Conservation (phyloP, 2,113 vertebrate genomes). For the Tragelaphus scriptus region DNA sequence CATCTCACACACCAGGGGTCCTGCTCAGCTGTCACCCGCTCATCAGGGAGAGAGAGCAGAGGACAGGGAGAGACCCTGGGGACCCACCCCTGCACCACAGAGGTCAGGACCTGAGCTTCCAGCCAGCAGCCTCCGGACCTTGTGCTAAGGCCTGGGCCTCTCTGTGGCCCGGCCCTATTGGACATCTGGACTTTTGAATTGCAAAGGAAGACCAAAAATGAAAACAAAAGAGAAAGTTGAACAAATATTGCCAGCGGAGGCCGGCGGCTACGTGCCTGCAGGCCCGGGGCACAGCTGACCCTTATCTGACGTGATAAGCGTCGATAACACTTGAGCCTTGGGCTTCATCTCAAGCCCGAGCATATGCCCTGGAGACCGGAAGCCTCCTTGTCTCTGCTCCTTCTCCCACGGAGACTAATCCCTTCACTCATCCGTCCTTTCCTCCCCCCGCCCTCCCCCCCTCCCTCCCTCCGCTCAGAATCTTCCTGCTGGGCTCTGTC, state of each 20-base stretch:
- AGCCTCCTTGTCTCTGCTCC: no score
- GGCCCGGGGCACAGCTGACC: not conserved
- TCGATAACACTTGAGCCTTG: not conserved
- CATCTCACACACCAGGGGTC: not conserved
- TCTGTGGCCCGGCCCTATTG: not conserved
- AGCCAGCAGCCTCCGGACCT: not conserved
- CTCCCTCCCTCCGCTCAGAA: no score
- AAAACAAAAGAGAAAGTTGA: not conserved
- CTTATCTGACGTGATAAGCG: not conserved
- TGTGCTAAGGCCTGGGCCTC: not conserved
- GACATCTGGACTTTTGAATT: not conserved
- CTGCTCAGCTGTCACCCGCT: not conserved
- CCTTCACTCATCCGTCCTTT: rapidly evolving
- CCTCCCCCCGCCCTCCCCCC: no score
- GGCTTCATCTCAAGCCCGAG: not conserved
- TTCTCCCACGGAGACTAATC: rapidly evolving
- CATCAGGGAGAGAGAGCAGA: not conserved
- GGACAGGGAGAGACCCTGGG: rapidly evolving
- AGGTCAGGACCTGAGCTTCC: not conserved
- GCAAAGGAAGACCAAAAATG: not conserved
- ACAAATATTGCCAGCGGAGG: not conserved
- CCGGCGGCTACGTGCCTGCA: rapidly evolving
- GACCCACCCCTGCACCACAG: not conserved
- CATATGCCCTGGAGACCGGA: not conserved
- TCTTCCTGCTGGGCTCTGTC: rapidly evolving